These are phyloP conservation scores for Maniola hyperantus DNA, from an alignment of 2,888 invertebrate species.

Conservation along the genomic window DNA sequence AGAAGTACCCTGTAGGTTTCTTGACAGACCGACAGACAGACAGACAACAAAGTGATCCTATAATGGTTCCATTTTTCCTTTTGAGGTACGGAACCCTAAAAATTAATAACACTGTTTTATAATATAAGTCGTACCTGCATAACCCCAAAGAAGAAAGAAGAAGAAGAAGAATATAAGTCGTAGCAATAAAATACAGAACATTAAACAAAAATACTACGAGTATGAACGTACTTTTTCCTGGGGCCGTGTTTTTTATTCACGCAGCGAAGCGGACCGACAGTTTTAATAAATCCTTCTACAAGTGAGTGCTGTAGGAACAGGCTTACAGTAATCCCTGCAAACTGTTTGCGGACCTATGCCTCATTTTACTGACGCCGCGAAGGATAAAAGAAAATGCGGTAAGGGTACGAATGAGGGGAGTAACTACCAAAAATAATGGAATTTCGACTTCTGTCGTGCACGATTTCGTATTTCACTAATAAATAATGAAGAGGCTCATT, in stretches of 20 bases:
- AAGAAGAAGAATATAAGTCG: no score
- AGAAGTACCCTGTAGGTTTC: no score
- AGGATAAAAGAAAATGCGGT: constrained; percentile 10
- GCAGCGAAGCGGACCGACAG: constrained; percentile 24
- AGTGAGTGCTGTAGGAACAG: constrained; percentile 29
- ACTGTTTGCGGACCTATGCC: constrained; percentile 26
- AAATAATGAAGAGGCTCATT: not conserved
- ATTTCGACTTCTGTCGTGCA: not conserved
- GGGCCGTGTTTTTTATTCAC: constrained; percentile 23
- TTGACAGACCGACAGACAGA: no score
- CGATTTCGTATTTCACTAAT: not conserved
- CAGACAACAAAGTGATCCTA: no score
- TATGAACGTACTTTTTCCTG: constrained; percentile 9
- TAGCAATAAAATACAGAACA: not conserved
- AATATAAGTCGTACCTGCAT: constrained; percentile 1
- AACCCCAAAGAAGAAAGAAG: no score
- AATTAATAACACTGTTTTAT: constrained; percentile 3
- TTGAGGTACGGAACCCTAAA: no score
- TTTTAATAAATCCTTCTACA: constrained; percentile 32
- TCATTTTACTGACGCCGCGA: constrained; percentile 25
- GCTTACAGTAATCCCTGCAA: constrained; percentile 31
- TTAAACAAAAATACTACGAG: constrained; percentile 13
- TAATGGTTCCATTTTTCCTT: not conserved
- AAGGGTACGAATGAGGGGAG: constrained; percentile 4
- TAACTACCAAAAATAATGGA: constrained; percentile 6